Base-by-base conservation (phyloP, 2,888 invertebrate species). In the Anodontia alba region DNA sequence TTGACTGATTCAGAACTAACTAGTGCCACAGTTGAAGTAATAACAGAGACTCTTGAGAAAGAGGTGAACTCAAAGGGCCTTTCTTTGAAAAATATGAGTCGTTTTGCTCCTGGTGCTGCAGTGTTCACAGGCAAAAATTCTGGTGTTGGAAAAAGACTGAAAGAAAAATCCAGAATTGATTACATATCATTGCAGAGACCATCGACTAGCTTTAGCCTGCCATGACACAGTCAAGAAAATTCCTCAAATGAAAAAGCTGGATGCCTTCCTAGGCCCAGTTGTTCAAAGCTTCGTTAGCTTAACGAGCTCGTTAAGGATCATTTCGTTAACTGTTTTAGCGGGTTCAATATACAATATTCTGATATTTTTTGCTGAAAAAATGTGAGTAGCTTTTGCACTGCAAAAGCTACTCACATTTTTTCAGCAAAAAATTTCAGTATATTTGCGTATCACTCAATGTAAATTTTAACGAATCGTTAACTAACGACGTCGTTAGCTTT, bases 61-160 rank as follows among this genome's bases (percentile, higher is more conserved):
- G 20, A 15, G 10, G 8, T 20, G 20, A 15, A 3, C 49, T 49
- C 49, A 20, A 20, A 8, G 8, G 49, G 20, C 26, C 29, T 57
- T 5, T 5, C 3, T 17, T 26, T 23, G 29, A 57, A 23, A 23
- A 29, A 51, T 5, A 76, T 83, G 80, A 42, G 78, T 2, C 72
- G 70, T 0, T 86, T 86, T 75, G 66, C 79, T 42, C 76, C 80
- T 49, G 72, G 78, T 29, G 82, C 80, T 31, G 80, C n/a, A 76
- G 81, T 81, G 26, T 81, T 83, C 26, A 7, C 43, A 31, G 81
- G 80, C 10, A 69, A 43, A 29, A 80, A 81, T 51, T 74, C 33
- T 49, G 82, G 85, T 31, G 80, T 80, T 20, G 71, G 57, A 0
- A 85, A 66, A 36, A 43, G 43, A 29, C 57, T 76, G 26, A 73